phyloP scores from a whole-genome alignment of 2,113 vertebrate species.

The Trachemys scripta region DNA sequence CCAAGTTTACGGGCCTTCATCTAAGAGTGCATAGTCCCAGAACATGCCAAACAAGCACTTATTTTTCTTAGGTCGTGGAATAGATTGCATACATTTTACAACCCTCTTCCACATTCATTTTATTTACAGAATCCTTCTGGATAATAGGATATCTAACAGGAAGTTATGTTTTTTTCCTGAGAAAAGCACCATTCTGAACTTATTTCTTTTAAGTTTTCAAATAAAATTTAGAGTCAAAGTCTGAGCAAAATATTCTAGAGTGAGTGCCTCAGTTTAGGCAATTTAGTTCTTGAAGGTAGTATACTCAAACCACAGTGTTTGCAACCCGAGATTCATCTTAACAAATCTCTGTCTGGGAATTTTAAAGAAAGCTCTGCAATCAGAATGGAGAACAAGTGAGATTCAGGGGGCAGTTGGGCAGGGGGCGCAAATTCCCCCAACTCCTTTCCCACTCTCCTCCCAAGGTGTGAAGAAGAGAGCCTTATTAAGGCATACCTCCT shows the following conservation, averaged over 20 bases:
- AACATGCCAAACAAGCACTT: background rate
- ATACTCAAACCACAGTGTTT: background rate
- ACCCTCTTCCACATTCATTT: background rate
- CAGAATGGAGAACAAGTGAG: background rate
- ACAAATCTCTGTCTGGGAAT: no score
- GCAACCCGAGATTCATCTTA: background rate
- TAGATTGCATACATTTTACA: background rate
- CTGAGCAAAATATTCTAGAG: background rate
- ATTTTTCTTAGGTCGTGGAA: background rate
- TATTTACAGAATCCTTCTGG: background rate
- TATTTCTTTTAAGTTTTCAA: background rate
- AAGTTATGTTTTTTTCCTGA: background rate
- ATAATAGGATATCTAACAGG: background rate
- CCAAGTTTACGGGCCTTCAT: background rate
- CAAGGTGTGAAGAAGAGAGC: no score
- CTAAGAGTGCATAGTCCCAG: background rate
- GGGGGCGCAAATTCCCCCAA: background rate
- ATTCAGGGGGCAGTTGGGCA: background rate
- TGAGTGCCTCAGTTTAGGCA: background rate
- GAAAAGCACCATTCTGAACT: background rate
- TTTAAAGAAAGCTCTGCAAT: background rate
- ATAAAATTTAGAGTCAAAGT: background rate
- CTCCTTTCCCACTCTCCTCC: background rate
- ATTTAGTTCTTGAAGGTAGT: background rate
- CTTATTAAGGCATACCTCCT: no score